Evolutionary conservation across 2,113 vertebrate genomes (phyloP).

Genomic region (Prunella himalayana): DNA sequence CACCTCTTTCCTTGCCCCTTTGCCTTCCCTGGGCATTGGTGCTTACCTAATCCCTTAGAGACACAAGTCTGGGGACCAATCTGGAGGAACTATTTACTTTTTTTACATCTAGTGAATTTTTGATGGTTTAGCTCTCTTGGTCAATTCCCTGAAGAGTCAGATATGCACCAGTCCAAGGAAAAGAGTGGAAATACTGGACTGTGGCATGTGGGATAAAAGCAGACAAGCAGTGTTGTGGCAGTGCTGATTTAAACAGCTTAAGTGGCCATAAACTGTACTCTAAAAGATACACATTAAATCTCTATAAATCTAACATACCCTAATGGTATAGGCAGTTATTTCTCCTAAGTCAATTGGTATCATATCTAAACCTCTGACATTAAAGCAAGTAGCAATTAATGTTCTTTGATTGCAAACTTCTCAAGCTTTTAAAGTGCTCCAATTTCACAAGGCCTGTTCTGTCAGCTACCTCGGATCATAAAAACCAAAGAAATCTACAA

Average conservation of each 20-base stretch:
- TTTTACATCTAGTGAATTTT: neutral
- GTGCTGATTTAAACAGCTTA: neutral
- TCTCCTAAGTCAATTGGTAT: neutral
- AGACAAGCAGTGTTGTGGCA: neutral
- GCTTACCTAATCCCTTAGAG: neutral
- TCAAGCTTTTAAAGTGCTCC: neutral
- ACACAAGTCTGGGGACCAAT: neutral
- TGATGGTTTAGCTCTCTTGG: neutral
- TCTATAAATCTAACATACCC: neutral
- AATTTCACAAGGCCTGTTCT: neutral
- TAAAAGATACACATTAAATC: neutral
- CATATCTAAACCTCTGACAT: neutral
- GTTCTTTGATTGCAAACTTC: neutral
- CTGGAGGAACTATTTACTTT: neutral
- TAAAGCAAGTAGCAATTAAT: neutral
- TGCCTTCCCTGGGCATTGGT: neutral
- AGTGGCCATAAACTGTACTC: neutral
- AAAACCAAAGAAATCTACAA: neutral
- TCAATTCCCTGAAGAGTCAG: neutral
- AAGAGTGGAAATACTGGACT: neutral
- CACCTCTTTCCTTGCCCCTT: neutral
- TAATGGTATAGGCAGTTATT: neutral
- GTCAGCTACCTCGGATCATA: neutral
- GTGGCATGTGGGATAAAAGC: neutral
- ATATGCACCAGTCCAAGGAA: neutral